Evolutionary conservation across 1,140 invertebrate species (phyloP).

Genomic region (Lethocerus indicus): DNA sequence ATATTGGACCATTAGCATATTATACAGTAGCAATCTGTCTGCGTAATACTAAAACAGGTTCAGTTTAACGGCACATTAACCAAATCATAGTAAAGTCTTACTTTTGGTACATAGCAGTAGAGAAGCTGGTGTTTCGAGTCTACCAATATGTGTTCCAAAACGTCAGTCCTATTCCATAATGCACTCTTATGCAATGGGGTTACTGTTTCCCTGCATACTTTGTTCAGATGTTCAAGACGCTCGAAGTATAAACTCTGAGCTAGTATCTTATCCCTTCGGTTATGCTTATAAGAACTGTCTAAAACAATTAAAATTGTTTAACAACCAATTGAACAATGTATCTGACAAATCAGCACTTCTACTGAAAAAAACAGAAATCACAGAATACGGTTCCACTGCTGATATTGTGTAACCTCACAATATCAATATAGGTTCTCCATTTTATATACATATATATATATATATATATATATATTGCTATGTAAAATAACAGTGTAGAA

Average conservation of each 20-base stretch:
- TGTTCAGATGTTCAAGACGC: slow-evolving; percentile 17
- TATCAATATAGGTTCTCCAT: too few relatives aligned
- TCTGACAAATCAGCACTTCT: too few relatives aligned
- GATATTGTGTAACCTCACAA: too few relatives aligned
- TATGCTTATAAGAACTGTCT: slow-evolving; percentile 2
- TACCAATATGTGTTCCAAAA: slow-evolving; percentile 54
- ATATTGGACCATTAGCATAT: not conserved
- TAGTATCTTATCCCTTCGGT: slow-evolving; percentile 5
- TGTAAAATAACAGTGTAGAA: too few relatives aligned
- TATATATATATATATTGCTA: too few relatives aligned
- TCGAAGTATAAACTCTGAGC: slow-evolving; percentile 15
- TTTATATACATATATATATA: too few relatives aligned
- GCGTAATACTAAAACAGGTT: not conserved
- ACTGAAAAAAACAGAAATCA: too few relatives aligned
- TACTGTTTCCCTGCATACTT: slow-evolving; percentile 14
- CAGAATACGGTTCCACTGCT: too few relatives aligned
- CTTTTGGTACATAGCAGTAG: slow-evolving; percentile 89
- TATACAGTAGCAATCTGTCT: not conserved
- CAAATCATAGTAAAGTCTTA: slow-evolving; percentile 26
- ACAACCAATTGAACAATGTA: too few relatives aligned
- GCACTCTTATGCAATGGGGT: slow-evolving; percentile 1
- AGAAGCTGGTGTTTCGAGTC: slow-evolving; percentile 64
- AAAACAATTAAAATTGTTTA: too few relatives aligned
- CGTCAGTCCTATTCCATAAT: slow-evolving; percentile 15
- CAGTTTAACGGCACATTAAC: not conserved